phyloP scores from a whole-genome alignment of 2,113 vertebrate species.

The Apistogramma diplotaenia region DNA sequence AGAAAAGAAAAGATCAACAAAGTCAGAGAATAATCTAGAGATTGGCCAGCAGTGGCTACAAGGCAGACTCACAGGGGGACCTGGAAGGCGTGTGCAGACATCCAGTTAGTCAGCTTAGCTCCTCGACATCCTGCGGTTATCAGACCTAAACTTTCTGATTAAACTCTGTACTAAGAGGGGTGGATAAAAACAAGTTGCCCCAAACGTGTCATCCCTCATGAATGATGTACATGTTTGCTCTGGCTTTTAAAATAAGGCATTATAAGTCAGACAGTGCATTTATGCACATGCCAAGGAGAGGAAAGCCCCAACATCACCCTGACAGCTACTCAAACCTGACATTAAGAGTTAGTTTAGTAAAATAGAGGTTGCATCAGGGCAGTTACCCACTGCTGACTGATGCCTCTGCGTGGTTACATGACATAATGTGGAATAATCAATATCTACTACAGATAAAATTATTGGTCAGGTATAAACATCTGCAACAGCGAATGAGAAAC shows the following conservation, averaged over 20 bases:
- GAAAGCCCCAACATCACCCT: neutral
- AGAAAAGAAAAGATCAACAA: constrained; percentile 22
- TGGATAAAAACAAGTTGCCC: neutral
- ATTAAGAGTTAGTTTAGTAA: neutral
- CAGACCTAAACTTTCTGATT: constrained; percentile 33
- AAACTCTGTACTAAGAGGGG: neutral
- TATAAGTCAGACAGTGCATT: neutral
- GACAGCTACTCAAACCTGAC: neutral
- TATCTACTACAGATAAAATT: neutral
- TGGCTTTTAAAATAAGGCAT: neutral
- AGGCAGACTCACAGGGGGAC: constrained; percentile 10
- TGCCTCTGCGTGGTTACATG: neutral
- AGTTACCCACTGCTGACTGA: neutral
- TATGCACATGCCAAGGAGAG: neutral
- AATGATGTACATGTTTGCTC: neutral
- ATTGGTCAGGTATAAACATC: neutral
- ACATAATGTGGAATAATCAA: neutral
- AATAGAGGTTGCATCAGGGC: neutral
- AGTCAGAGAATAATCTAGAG: constrained; percentile 43
- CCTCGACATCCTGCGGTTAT: constrained; percentile 33
- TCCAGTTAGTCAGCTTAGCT: constrained; percentile 42
- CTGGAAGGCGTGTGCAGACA: constrained; percentile 4
- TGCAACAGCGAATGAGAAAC: neutral
- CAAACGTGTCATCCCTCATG: neutral
- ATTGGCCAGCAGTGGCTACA: constrained; percentile 32